A percentile compares a stretch with the other conserved stretches of the same genome.
phyloP scores from a whole-genome alignment of 2,113 vertebrate genomes.

The Cololabis saira region DNA sequence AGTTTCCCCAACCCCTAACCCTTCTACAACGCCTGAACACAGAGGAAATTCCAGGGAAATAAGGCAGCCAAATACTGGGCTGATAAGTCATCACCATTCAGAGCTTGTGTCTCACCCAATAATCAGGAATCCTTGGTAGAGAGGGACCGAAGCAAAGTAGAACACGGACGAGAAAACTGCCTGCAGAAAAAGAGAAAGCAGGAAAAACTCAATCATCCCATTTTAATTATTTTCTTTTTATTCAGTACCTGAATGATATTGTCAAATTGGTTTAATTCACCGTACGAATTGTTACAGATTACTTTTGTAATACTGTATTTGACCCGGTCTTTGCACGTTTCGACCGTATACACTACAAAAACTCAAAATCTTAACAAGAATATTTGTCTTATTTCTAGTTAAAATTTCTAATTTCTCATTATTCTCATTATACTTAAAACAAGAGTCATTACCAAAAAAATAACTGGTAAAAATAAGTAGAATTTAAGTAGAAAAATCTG shows the following conservation, averaged over 20 bases:
- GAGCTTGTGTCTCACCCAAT: conserved; percentile 88
- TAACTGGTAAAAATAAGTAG: too few species aligned
- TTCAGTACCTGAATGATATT: not conserved
- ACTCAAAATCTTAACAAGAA: too few species aligned
- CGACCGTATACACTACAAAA: too few species aligned
- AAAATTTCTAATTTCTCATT: too few species aligned
- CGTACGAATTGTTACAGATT: too few species aligned
- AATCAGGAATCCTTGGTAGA: conserved; percentile 97
- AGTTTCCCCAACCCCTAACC: conserved; percentile 43
- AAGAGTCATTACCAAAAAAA: too few species aligned
- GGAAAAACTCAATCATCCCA: not conserved
- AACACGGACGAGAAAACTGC: conserved; percentile 97
- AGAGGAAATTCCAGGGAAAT: conserved; percentile 71
- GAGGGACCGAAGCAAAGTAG: conserved; percentile 95
- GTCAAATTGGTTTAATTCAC: too few species aligned
- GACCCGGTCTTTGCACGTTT: too few species aligned
- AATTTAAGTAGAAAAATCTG: too few species aligned
- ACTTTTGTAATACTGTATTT: too few species aligned
- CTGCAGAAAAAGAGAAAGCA: conserved; percentile 64
- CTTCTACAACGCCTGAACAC: conserved; percentile 61
- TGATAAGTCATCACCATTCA: conserved; percentile 64
- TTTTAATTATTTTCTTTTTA: not conserved
- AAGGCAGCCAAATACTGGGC: conserved; percentile 54
- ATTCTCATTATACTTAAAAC: too few species aligned
- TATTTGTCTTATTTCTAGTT: too few species aligned